Evolutionary conservation across 1,140 invertebrate genomes (phyloP).

Genomic region (Euura lappo): DNA sequence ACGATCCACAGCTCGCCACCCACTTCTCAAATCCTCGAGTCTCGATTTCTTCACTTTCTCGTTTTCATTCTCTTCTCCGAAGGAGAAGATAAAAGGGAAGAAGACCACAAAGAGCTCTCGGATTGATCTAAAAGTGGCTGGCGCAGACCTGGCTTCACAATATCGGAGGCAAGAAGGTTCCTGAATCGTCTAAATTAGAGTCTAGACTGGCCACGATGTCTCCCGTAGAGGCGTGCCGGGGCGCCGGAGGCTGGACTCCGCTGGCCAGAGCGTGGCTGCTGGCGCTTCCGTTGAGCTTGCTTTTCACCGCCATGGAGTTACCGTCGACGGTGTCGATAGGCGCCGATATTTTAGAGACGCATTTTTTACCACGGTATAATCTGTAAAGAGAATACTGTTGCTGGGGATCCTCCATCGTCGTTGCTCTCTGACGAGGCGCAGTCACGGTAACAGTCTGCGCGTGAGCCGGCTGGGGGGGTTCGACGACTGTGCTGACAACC

Average conservation of each 20-base stretch:
- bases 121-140: slow-evolving; percentile 51
- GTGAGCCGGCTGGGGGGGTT: slow-evolving; percentile 44
- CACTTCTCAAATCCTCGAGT: no score
- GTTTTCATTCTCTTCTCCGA: no score
- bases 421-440: slow-evolving; percentile 39
- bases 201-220: slow-evolving; percentile 61
- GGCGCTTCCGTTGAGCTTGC: slow-evolving; percentile 56
- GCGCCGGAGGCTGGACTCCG: slow-evolving; percentile 48
- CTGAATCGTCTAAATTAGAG: slow-evolving; percentile 69
- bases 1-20: no score
- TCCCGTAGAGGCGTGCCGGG: slow-evolving; percentile 56
- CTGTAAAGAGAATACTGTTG: slow-evolving; percentile 52
- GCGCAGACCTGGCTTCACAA: slow-evolving; percentile 57
- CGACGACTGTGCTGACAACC: slow-evolving; percentile 36
- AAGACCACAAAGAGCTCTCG: no score
- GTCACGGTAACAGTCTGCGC: slow-evolving; percentile 44
- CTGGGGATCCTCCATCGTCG: slow-evolving; percentile 50
- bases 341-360: slow-evolving; percentile 47
- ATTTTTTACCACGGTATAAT: slow-evolving; percentile 52
- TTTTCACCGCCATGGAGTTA: slow-evolving; percentile 46
- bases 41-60: no score
- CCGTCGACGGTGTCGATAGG: slow-evolving; percentile 34
- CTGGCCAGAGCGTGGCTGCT: slow-evolving; percentile 55
- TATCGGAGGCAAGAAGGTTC: slow-evolving; percentile 71
- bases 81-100: no score